Base-by-base conservation (phyloP, 2,797 vertebrate species). In the Podargus strigoides region DNA sequence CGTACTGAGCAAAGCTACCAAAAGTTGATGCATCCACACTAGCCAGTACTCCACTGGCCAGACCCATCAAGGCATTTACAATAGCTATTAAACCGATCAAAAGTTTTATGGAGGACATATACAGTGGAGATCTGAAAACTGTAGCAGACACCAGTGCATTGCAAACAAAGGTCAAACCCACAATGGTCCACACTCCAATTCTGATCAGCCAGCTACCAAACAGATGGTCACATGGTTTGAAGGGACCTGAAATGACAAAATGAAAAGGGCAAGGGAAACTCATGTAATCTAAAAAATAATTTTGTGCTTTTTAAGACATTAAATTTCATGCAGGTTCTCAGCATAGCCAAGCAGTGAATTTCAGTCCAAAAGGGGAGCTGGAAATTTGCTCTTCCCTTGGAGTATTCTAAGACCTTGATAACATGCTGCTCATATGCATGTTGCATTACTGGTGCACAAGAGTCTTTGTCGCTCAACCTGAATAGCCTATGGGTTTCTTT, bases 151-250 rank as follows among this genome's bases (percentile, higher is more conserved):
- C 99, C 81, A 99, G 92, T 21, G 97, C 95, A 55, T 99, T 99
- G 94, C 98, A 98, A 89, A 98, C 90, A 55, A 99, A 97, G 20
- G 99, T 98, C 96, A 99, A 75, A 32, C 93, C 95, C 6, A 98
- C 98, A 13, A 98, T 98, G 73, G 98, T 98, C 99, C 99, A 99
- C 76, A 99, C 99, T 18, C 98, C 98, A 4, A 98, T 98, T 60
- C 99, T 97, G 96, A 99, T 98, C 94, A 99, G 97, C 99, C 99
- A 99, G 97, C 98, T 98, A 62, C 98, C 98, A 34, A 99, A 98
- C 47, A 99, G 98, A 74, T 98, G 98, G 69, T 98, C 98, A 94
- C 99, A 99, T 7, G 99, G 99, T 70, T 98, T 98, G 96, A 99
- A 98, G 30, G 99, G 99, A 26, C 99, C 99, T 99, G 96, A 21